These are phyloP conservation scores for Daboia siamensis DNA, from an alignment of 2,113 vertebrate genomes.

Conservation along the genomic window DNA sequence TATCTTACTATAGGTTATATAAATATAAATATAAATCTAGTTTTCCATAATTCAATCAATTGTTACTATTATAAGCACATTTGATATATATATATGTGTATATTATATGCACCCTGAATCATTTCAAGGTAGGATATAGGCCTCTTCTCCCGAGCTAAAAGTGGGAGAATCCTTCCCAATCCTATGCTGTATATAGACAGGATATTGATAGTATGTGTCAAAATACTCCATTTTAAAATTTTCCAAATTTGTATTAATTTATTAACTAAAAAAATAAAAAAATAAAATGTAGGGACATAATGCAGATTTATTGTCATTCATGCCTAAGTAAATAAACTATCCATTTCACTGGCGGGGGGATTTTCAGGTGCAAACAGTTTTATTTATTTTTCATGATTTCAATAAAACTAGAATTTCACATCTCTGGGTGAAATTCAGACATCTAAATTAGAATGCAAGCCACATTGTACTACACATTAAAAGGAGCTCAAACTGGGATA, in stretches of 20 bases:
- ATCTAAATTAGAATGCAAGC: not conserved
- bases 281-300: not conserved
- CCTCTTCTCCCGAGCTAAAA: not conserved
- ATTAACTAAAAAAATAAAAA: not conserved
- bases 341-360: not conserved
- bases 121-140: not conserved
- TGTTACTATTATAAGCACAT: not conserved
- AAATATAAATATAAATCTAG: not conserved
- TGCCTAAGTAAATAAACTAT: not conserved
- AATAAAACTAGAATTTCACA: not conserved
- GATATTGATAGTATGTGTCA: not conserved
- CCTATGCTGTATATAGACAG: not conserved
- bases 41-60: not conserved
- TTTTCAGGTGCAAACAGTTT: not conserved
- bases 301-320: not conserved
- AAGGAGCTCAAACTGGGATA: not conserved
- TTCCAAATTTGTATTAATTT: not conserved
- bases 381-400: not conserved
- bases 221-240: not conserved
- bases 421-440: not conserved
- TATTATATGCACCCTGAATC: not conserved
- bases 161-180: not conserved
- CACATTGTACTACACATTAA: not conserved
- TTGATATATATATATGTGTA: not conserved
- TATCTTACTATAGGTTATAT: not conserved